These are phyloP conservation scores for Synanthedon formicaeformis DNA, from an alignment of 2,888 invertebrate species.

Conservation along the genomic window DNA sequence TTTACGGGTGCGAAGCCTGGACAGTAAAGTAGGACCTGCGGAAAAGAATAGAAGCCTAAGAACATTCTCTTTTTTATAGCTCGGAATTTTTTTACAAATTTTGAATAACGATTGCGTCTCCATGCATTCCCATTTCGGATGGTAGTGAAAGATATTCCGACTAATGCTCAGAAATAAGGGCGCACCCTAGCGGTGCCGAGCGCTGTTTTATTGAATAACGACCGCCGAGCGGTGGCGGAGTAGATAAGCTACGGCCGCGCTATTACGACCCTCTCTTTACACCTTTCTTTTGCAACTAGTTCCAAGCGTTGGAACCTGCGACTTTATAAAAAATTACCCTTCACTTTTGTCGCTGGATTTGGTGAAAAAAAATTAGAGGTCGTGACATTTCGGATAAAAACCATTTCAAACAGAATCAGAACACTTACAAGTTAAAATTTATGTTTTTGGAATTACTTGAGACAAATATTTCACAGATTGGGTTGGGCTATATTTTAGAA, in stretches of 20 bases:
- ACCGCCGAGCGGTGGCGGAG: conserved; percentile 28
- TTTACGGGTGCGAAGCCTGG: no score
- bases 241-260: conserved; percentile 36
- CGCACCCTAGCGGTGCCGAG: conserved; percentile 18
- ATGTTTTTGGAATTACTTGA: no score
- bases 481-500: no score
- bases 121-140: conserved; percentile 12
- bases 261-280: conserved; percentile 4
- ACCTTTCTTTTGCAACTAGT: background rate
- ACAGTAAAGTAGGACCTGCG: no score
- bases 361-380: conserved; percentile 27
- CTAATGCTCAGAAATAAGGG: conserved; percentile 26
- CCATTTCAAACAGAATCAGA: no score
- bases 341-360: conserved; percentile 18
- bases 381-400: conserved; percentile 19
- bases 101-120: background rate
- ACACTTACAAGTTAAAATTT: no score
- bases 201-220: conserved; percentile 57
- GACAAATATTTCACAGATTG: no score
- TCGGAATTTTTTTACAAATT: no score
- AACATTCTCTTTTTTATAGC: no score
- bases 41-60: no score
- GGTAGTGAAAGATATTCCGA: conserved; percentile 25
- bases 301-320: background rate
- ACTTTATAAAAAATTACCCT: background rate